These are phyloP conservation scores for Argopecten irradians DNA, from an alignment of 1,140 invertebrate genomes.

Conservation along the genomic window DNA sequence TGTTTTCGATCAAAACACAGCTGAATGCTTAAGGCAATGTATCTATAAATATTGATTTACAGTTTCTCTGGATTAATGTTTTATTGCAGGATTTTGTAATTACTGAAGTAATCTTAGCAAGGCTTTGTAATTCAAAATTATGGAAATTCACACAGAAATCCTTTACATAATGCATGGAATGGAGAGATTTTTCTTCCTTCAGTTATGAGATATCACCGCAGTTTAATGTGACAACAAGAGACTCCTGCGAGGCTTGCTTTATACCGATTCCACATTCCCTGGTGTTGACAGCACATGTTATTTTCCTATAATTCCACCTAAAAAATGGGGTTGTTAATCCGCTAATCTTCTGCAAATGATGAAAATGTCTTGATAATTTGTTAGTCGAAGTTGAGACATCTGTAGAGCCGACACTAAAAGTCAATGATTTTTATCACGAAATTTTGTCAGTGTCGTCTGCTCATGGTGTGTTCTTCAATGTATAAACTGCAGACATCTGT, in stretches of 20 bases:
- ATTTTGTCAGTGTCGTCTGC: not conserved
- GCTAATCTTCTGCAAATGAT: not conserved
- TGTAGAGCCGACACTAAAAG: not conserved
- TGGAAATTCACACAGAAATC: not conserved
- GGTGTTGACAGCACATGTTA: not conserved
- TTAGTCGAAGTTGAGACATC: not conserved
- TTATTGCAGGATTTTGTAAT: not conserved
- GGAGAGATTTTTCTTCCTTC: not conserved
- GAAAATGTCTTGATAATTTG: constrained; percentile 9
- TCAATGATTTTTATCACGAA: constrained; percentile 17
- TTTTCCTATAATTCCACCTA: not conserved
- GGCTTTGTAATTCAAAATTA: constrained; percentile 13
- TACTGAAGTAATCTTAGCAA: not conserved
- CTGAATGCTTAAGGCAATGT: not conserved
- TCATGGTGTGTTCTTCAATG: not conserved
- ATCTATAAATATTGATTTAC: constrained; percentile 11
- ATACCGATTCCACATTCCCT: not conserved
- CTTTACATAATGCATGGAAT: constrained; percentile 9
- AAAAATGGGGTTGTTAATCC: constrained; percentile 9
- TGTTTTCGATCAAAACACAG: not conserved
- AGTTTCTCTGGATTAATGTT: not conserved
- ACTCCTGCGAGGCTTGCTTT: not conserved
- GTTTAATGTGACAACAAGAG: not conserved
- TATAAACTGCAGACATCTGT: not conserved
- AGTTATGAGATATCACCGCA: not conserved